Evolutionary conservation across 2,113 vertebrate genomes (phyloP), one percentile per base, ranked within the genome.

Genomic region (Triplophysa dalaica): DNA sequence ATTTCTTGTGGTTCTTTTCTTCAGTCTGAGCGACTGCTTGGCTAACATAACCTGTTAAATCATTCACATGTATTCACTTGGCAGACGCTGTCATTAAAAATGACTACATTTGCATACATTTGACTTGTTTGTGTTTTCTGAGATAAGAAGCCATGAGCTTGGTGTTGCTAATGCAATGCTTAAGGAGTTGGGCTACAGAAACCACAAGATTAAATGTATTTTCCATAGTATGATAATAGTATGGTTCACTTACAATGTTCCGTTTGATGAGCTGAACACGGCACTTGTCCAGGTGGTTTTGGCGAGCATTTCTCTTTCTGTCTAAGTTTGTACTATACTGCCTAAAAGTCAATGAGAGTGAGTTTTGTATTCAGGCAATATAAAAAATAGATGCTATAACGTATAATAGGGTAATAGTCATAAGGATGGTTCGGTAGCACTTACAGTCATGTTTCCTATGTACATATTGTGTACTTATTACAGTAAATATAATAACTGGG

Each of bases 201-300:
- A 50, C 48, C 3, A 13, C 11, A 50, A 14, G 8, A 50, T 50
- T 50, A 50, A 50, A 50, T 50, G 48, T 13, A 13, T 50, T 54
- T 19, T 17, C 14, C 14, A 17, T 17, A 58, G 9, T 19, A 22
- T 29, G 2, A 58, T 77, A 43, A 66, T 9, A 43, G 29, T 6
- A 26, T 38, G 33, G 26, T 70, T 43, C 45, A 89, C 94, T 86
- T 87, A 98, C 96, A 38, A 97, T 88, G 69, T 89, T 96, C 82
- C 89, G 92, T 77, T 90, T 93, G 77, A 96, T 90, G 38, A 93
- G 93, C 58, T 93, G 94, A 33, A 48, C 92, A 70, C 94, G 89
- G 82, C 90, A 93, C 76, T 87, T 90, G 81, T 99, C 97, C 26
- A 98, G 90, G 68, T 87, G 86, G 78, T 98, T 98, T 67, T 96